phyloP scores from a whole-genome alignment of 2,888 invertebrate genomes.

The Neocrepidodera transversa region DNA sequence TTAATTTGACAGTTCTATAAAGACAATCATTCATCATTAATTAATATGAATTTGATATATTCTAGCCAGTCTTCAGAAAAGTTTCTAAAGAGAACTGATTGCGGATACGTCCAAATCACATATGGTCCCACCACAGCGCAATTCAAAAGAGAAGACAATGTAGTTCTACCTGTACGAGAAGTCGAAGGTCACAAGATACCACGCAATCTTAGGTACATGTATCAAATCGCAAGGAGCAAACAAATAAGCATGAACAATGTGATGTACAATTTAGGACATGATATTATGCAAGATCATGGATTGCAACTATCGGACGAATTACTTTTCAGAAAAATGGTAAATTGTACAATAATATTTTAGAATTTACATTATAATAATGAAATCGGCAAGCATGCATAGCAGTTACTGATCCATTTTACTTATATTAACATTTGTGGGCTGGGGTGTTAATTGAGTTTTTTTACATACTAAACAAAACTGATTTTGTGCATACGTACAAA shows the following conservation, averaged over 20 bases:
- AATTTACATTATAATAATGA: too few relatives aligned
- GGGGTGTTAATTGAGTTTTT: too few relatives aligned
- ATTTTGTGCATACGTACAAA: too few relatives aligned
- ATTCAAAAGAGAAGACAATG: slow-evolving; percentile 32
- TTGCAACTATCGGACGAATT: slow-evolving; percentile 47
- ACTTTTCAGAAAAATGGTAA: slow-evolving; percentile 36
- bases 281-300: slow-evolving; percentile 51
- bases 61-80: slow-evolving; percentile 32
- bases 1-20: too few relatives aligned
- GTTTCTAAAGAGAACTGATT: slow-evolving; percentile 35
- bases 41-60: too few relatives aligned
- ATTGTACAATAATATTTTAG: too few relatives aligned
- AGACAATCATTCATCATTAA: too few relatives aligned
- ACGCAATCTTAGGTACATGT: slow-evolving; percentile 60
- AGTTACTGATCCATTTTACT: too few relatives aligned
- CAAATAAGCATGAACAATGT: slow-evolving; percentile 59
- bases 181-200: slow-evolving; percentile 31
- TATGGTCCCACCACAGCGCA: slow-evolving; percentile 33
- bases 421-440: too few relatives aligned
- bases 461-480: too few relatives aligned
- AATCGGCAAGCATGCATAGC: too few relatives aligned
- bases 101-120: slow-evolving; percentile 32
- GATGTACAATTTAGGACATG: slow-evolving; percentile 53
- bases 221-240: slow-evolving; percentile 58
- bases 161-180: slow-evolving; percentile 28